Base-by-base conservation (phyloP, 1,140 invertebrate species). In the Drosophila tropicalis region DNA sequence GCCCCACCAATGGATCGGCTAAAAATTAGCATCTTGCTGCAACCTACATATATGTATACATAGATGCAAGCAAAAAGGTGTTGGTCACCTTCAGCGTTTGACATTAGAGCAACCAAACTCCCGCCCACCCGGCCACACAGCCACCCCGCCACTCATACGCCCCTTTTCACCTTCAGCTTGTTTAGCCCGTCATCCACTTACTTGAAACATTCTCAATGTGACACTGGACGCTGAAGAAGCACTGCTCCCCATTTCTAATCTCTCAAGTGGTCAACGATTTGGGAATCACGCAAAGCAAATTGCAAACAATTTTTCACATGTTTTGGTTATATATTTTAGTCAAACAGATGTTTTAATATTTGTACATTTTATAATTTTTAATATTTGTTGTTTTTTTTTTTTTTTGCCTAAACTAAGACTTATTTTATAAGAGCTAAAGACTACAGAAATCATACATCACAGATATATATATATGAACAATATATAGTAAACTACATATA, bases 381-480 rank as follows among this genome's bases (percentile, higher is more conserved):
- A 34, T 57, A 34, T 57, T 55, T 36, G 15, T 58, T 60, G n/a
- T 72, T 55, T 47, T 44, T 36, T 62, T 71, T 44, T 61, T 22
- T 17, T 25, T 34, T 60, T 60, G 51, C 40, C 22, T 76, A 76
- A 56, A 47, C 47, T 76, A 76, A 70, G 73, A 57, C 44, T 56
- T 76, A 69, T 63, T 60, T 80, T 68, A 77, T 78, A 71, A 71
- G 65, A 79, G 62, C 64, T 62, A 61, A 71, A 74, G 58, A 77
- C 77, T 71, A 67, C 54, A 71, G 62, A 69, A 51, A 51, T 19
- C 34, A 25, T 34, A 40, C 5, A 22, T 6, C 9, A 36, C 9
- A 62, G 25, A 34, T 34, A 69, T 39, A 40, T 10, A 61, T 19
- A 55, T 29, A 29, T 29, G 29, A 29, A 47, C 1, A 47, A 47